A percentile compares a stretch with the other conserved stretches of the same genome.
Evolutionary conservation across 2,888 invertebrate genomes (phyloP).

Genomic region (Agrochola macilenta): DNA sequence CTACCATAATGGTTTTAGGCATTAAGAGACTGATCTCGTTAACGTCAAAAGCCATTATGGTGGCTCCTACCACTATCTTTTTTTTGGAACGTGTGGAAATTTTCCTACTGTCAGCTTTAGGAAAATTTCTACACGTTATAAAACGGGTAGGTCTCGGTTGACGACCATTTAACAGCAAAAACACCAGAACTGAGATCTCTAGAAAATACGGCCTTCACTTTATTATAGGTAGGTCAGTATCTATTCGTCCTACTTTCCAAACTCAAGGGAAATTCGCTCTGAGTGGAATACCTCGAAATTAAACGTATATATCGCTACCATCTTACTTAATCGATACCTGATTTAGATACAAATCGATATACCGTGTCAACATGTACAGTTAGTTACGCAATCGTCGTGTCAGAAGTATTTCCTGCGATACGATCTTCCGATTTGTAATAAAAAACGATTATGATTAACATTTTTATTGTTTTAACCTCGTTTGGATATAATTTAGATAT

Average conservation of each 20-base stretch:
- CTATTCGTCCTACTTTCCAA: neutral
- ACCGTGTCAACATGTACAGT: slow-evolving; percentile 24
- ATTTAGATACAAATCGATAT: slow-evolving; percentile 32
- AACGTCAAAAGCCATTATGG: neutral
- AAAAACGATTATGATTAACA: slow-evolving; percentile 40
- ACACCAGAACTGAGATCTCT: neutral
- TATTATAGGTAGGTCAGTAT: neutral
- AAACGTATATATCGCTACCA: slow-evolving; percentile 1
- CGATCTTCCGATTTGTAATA: slow-evolving; percentile 37
- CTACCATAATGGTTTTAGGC: neutral
- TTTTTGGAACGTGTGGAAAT: too few species aligned
- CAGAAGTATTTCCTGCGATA: slow-evolving; percentile 33
- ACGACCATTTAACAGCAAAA: neutral
- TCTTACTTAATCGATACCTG: slow-evolving; percentile 34
- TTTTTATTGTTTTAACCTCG: slow-evolving; percentile 48
- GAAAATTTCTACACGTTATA: neutral
- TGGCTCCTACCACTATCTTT: too few species aligned
- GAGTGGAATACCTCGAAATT: too few species aligned
- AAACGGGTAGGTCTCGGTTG: neutral
- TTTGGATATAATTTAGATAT: slow-evolving; percentile 6
- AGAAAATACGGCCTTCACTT: neutral
- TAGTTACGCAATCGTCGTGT: slow-evolving; percentile 28
- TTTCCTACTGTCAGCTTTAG: neutral
- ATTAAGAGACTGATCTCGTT: neutral
- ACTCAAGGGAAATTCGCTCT: slow-evolving; percentile 17